Base-by-base conservation (phyloP, 2,113 vertebrate genomes). In the Poeciliopsis prolifica region DNA sequence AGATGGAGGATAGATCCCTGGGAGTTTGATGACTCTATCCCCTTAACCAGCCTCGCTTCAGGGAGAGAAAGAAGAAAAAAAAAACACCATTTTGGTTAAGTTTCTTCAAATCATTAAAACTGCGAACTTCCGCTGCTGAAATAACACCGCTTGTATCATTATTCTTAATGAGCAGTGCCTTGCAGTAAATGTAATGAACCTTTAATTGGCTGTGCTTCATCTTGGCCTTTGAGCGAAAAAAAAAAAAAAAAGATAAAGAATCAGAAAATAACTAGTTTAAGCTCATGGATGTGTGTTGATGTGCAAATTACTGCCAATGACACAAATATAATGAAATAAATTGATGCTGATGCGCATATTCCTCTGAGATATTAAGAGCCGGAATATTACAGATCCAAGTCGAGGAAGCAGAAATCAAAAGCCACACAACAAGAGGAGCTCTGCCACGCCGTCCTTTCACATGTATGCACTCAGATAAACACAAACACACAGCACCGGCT, bases 341-440 rank as follows among this genome's bases (percentile, higher is more conserved):
- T 86, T 90, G 82, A 90, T 84, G 86, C 74, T 87, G 92, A 90
- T 84, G 73, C 58, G 68, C 78, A 68, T 40, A 62, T 77, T 86
- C 90, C 82, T 91, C 77, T 19, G 86, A 91, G 87, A 82, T 71
- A 65, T 63, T 62, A 72, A 72, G 72, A 51, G 78, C 75, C 88
- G 85, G 51, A 92, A 91, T 92, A 86, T 88, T 88, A 91, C 87
- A 88, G 90, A 90, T 90, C 78, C 78, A 79, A 86, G 75, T 63
- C 77, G 80, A 75, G 75, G 81, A 88, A 90, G 88, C 72, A 86
- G 87, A 87, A 89, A 91, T 94, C 35, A 86, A 91, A 92, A 89
- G 88, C 83, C 69, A 70, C 75, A 65, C 63, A 82, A 89, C 84
- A 91, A 90, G 87, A 78, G 0, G 7, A 81, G 74, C 66, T 66